Evolutionary conservation across 1,140 invertebrate genomes (phyloP).

Genomic region (Hycleus cichorii): DNA sequence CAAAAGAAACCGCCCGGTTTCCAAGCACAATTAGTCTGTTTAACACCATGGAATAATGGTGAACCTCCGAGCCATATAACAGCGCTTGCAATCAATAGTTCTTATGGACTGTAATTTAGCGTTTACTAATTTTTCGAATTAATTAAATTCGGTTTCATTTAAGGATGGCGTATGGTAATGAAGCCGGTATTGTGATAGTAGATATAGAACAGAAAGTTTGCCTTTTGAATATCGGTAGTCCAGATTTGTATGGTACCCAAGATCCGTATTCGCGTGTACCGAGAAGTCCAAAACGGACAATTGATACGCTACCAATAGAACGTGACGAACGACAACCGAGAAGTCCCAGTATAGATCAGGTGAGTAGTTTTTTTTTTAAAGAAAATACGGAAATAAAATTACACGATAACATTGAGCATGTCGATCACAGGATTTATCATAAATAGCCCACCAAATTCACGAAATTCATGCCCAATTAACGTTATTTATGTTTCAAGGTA

Average conservation of each 20-base stretch:
- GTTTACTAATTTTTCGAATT: not conserved
- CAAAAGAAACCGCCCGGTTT: slow-evolving; percentile 83
- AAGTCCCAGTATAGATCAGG: slow-evolving; percentile 88
- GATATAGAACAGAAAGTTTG: slow-evolving; percentile 89
- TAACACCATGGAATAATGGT: slow-evolving; percentile 74
- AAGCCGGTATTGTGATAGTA: slow-evolving; percentile 87
- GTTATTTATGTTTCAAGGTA: too few relatives aligned
- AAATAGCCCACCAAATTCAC: too few relatives aligned
- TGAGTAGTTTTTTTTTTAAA: slow-evolving; percentile 42
- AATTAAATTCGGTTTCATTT: slow-evolving; percentile 22
- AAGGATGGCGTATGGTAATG: slow-evolving; percentile 95
- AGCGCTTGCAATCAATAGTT: slow-evolving; percentile 87
- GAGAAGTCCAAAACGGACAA: slow-evolving; percentile 65
- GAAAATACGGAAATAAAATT: not conserved
- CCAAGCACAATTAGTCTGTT: slow-evolving; percentile 90
- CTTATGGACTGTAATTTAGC: slow-evolving; percentile 86
- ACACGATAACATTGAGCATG: not conserved
- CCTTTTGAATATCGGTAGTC: slow-evolving; percentile 74
- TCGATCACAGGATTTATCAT: not conserved
- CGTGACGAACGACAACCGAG: slow-evolving; percentile 62
- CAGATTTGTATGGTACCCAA: slow-evolving; percentile 79
- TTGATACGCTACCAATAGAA: slow-evolving; percentile 30
- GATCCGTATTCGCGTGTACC: slow-evolving; percentile 84
- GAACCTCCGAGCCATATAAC: slow-evolving; percentile 77
- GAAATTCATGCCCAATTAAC: too few relatives aligned